Conservation (phyloP, 2,888 invertebrate species). For the Cryptus viduatorius region DNA sequence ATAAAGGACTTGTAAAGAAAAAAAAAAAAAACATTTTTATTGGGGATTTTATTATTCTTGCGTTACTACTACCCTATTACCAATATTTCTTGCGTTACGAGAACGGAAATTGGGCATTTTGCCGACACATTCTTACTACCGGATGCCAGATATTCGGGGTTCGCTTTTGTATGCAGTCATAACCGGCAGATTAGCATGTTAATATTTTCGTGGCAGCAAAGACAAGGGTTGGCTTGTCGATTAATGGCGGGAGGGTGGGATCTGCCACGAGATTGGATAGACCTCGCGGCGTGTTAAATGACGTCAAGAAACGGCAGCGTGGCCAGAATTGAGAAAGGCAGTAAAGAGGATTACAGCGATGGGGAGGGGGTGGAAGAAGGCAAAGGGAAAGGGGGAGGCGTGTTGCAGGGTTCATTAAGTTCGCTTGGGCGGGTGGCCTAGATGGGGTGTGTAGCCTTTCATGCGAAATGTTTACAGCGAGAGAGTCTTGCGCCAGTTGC, state of each 20-base stretch:
- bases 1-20: not conserved
- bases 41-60: not conserved
- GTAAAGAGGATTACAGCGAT: conserved; percentile 26
- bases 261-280: conserved; percentile 34
- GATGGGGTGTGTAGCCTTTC: conserved; percentile 48
- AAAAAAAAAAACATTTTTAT: not conserved
- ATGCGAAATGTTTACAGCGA: conserved; percentile 48
- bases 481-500: conserved; percentile 36
- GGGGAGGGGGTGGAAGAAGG: conserved; percentile 15
- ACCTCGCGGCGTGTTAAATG: conserved; percentile 46
- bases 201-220: conserved; percentile 28
- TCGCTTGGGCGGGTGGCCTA: conserved; percentile 50
- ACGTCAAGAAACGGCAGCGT: conserved; percentile 45
- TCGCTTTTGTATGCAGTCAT: not conserved
- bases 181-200: conserved; percentile 37
- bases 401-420: conserved; percentile 47
- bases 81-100: not conserved
- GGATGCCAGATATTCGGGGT: not conserved
- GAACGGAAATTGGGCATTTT: not conserved
- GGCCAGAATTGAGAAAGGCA: conserved; percentile 46
- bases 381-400: not conserved
- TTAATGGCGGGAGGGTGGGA: conserved; percentile 2
- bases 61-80: not conserved
- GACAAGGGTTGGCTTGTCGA: conserved; percentile 4
- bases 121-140: not conserved